Base-by-base conservation (phyloP, 2,797 vertebrate species). In the Liparis tanakae region DNA sequence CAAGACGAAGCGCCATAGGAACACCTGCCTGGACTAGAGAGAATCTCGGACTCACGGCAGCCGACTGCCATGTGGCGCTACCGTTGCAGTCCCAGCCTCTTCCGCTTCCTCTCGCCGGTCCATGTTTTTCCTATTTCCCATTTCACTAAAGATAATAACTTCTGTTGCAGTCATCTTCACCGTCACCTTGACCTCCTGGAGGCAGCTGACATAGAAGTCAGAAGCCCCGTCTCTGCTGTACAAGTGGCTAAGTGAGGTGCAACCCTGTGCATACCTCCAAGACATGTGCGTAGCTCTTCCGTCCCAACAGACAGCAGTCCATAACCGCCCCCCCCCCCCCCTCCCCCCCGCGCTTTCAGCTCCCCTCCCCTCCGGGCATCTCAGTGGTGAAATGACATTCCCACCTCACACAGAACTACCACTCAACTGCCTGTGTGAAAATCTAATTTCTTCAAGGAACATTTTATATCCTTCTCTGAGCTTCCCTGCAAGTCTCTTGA, bases 371-470 rank as follows among this genome's bases (percentile, higher is more conserved):
- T 83, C 20, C 78, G 70, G 79, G 80, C 79, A 60, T 54, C 66
- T 72, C 25, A 6, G 34, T 72, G 72, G 67, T 82, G 79, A 87
- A 88, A 89, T 85, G 81, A 84, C 80, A 88, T 84, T 70, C 72
- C 72, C 62, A 60, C 80, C 80, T 80, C 77, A 70, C 75, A 67
- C 84, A 82, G 58, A 69, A 41, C 85, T 76, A 77, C 8, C 63
- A 82, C 67, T 83, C 76, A 59, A 77, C 85, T 76, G 79, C 8
- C 63, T 54, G 72, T 78, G 84, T 81, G 83, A 80, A 87, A 91
- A 92, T 81, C 59, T 85, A 0, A 89, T 89, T 90, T 91, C 73
- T 83, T 87, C 62, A 64, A 67, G 78, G 67, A 85, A 82, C 76
- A 80, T 79, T 83, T 81, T 68, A 83, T 61, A 83, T 66, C 70